Percentiles rank a stretch among this genome's conserved stretches.
Conservation (phyloP, 2,888 invertebrate genomes). For the Synanthedon myopaeformis region DNA sequence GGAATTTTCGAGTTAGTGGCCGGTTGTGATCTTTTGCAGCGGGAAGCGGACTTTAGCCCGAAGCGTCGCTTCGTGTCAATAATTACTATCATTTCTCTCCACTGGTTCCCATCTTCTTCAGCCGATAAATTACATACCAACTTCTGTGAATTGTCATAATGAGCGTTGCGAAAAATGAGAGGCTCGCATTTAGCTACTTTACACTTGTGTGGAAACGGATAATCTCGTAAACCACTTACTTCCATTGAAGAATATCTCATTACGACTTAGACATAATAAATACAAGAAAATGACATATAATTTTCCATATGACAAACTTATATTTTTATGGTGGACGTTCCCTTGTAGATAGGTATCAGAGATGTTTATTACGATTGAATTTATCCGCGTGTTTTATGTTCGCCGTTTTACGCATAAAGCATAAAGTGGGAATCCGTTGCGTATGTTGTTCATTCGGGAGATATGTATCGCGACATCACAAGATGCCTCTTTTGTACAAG, state of each 20-base stretch:
- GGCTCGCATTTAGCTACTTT: constrained; percentile 35
- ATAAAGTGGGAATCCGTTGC: constrained; percentile 43
- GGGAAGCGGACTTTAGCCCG: constrained; percentile 35
- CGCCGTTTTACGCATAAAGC: constrained; percentile 35
- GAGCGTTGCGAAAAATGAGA: constrained; percentile 38
- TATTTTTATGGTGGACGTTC: background rate
- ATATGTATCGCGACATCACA: constrained; percentile 58
- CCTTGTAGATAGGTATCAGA: background rate
- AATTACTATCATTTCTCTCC: constrained; percentile 60
- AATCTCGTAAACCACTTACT: constrained; percentile 3
- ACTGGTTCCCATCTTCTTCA: constrained; percentile 47
- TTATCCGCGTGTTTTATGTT: constrained; percentile 12
- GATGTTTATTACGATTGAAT: background rate
- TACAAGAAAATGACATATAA: background rate
- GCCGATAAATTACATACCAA: constrained; percentile 48
- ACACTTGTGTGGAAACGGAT: constrained; percentile 9
- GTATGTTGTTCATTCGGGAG: constrained; percentile 43
- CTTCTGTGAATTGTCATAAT: constrained; percentile 61
- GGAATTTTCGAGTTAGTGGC: constrained; percentile 62
- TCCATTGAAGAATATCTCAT: background rate
- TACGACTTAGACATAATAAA: background rate
- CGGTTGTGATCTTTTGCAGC: constrained; percentile 48
- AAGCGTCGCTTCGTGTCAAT: constrained; percentile 58
- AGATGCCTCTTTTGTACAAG: constrained; percentile 56
- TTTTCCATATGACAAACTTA: background rate